These are phyloP conservation scores for Sinocyclocheilus grahami DNA, from an alignment of 2,113 vertebrate species.

Conservation along the genomic window DNA sequence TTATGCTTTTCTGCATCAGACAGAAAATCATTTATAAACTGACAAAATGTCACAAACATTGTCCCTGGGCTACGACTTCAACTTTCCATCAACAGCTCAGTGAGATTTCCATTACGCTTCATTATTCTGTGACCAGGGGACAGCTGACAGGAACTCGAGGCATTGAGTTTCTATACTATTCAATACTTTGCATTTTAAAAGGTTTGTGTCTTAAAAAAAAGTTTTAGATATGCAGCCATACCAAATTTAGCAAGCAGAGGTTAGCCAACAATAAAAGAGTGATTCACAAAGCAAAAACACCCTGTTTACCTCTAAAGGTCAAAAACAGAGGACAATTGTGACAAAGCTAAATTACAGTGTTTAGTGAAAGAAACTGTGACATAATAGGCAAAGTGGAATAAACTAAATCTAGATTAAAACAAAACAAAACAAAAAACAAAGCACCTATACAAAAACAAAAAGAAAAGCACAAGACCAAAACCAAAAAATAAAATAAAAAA, in stretches of 20 bases:
- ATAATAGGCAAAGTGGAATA: neutral
- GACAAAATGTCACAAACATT: constrained; percentile 51
- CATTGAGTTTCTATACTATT: neutral
- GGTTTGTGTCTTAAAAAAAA: neutral
- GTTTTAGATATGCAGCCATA: neutral
- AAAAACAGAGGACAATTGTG: neutral
- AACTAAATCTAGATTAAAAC: neutral
- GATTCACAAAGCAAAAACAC: neutral
- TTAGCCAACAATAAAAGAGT: neutral
- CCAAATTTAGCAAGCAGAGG: neutral
- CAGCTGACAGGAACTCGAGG: constrained; percentile 15
- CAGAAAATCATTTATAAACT: constrained; percentile 47
- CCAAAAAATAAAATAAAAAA: no score
- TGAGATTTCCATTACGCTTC: constrained; percentile 49
- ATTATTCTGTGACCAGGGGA: constrained; percentile 42
- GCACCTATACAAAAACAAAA: no score
- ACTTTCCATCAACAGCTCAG: constrained; percentile 37
- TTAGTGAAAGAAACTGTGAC: neutral
- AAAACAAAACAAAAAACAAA: no score
- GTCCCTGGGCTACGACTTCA: constrained; percentile 45
- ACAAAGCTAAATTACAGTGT: neutral
- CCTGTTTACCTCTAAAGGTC: neutral
- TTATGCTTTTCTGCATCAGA: constrained; percentile 37
- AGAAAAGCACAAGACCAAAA: no score
- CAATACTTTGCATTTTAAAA: constrained; percentile 33